phyloP scores from a whole-genome alignment of 2,888 invertebrate genomes.

The Eulithis testata region DNA sequence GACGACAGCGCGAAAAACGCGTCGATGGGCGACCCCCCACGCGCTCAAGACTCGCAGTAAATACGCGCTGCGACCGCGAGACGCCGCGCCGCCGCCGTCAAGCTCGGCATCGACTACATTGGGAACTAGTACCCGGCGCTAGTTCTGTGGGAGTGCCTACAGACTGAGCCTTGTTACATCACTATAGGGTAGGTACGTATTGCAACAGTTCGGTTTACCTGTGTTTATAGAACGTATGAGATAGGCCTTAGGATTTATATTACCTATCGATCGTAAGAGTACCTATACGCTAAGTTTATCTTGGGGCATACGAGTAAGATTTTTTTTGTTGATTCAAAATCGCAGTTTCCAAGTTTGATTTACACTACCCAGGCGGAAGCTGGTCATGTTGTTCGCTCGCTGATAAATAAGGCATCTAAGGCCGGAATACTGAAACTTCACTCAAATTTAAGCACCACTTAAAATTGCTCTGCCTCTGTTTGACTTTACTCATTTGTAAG shows the following conservation, averaged over 20 bases:
- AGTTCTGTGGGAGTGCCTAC: constrained; percentile 92
- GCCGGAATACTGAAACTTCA: too few species aligned
- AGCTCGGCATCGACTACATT: constrained; percentile 97
- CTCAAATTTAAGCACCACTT: too few species aligned
- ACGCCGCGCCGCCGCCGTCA: too few species aligned
- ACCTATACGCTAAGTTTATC: too few species aligned
- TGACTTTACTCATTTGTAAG: too few species aligned
- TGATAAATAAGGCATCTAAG: background rate
- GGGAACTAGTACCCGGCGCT: constrained; percentile 94
- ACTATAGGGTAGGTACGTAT: constrained; percentile 51
- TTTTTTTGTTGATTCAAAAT: too few species aligned
- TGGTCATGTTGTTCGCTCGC: background rate
- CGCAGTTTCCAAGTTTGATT: background rate
- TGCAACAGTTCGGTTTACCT: constrained; percentile 1
- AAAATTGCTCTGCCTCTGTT: too few species aligned
- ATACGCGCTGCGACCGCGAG: constrained; percentile 93
- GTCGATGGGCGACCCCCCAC: constrained; percentile 91
- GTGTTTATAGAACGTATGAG: constrained; percentile 7
- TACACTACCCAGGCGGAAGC: background rate
- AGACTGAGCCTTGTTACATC: constrained; percentile 92
- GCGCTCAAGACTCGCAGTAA: constrained; percentile 96
- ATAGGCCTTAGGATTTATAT: constrained; percentile 15
- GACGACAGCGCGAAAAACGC: constrained; percentile 92
- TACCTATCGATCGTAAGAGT: too few species aligned
- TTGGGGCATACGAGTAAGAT: too few species aligned